phyloP scores from a whole-genome alignment of 1,140 invertebrate genomes.

The Plutomurus gul region DNA sequence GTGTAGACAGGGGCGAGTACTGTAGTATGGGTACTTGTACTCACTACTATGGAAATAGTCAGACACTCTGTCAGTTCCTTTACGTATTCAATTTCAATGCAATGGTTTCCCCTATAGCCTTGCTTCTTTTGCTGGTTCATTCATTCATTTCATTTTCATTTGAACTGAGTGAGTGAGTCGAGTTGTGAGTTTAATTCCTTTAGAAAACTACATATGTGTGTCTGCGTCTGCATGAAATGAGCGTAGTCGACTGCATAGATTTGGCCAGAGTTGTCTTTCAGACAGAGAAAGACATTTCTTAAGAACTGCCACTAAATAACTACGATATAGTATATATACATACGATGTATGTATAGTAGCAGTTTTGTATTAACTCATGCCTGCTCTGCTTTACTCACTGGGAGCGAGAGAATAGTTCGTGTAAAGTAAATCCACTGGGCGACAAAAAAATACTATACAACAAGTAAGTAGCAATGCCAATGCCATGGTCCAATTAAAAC shows the following conservation, averaged over 20 bases:
- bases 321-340: too few relatives aligned
- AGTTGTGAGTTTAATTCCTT: not conserved
- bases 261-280: not conserved
- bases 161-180: not conserved
- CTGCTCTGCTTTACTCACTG: too few relatives aligned
- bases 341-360: too few relatives aligned
- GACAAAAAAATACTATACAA: constrained; percentile 6
- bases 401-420: not conserved
- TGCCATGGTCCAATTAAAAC: constrained; percentile 41
- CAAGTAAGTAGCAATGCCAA: constrained; percentile 26
- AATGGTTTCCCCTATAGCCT: constrained; percentile 15
- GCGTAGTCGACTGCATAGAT: too few relatives aligned
- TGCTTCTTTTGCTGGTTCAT: constrained; percentile 18
- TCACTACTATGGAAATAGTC: too few relatives aligned
- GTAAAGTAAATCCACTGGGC: not conserved
- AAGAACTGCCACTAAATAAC: not conserved
- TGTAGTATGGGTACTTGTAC: too few relatives aligned
- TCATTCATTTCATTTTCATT: constrained; percentile 28
- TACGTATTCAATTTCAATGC: not conserved
- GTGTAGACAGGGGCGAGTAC: too few relatives aligned
- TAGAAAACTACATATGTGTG: not conserved
- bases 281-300: not conserved
- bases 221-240: not conserved
- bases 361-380: too few relatives aligned
- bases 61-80: too few relatives aligned